Percentiles rank a stretch among this genome's conserved stretches.
These are phyloP conservation scores for Dendronephthya gigantea DNA, from an alignment of 64 coral and sea anemone genomes.

Conservation along the genomic window DNA sequence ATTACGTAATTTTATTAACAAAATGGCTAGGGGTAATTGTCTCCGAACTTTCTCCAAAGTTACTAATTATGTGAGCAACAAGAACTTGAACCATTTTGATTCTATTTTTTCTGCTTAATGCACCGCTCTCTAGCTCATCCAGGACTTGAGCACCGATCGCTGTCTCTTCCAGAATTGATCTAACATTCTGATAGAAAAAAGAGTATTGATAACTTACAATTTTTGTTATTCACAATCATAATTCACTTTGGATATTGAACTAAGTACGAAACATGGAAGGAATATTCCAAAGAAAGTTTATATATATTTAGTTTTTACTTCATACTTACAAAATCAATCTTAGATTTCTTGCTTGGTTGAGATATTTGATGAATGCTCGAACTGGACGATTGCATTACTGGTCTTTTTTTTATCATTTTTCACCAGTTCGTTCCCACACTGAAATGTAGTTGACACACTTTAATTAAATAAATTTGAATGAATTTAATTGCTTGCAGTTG, in stretches of 20 bases:
- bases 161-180: background rate
- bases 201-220: background rate
- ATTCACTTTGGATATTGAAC: too few species aligned
- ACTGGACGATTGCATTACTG: background rate
- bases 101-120: background rate
- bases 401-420: background rate
- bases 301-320: too few species aligned
- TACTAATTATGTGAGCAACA: background rate
- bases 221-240: background rate
- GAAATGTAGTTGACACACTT: too few species aligned
- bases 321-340: background rate
- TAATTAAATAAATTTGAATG: too few species aligned
- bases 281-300: too few species aligned
- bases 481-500: too few species aligned
- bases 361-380: background rate
- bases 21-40: too few species aligned
- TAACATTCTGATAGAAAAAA: background rate
- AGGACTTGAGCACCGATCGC: background rate
- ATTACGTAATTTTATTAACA: too few species aligned
- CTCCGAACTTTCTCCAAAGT: conserved; percentile 2
- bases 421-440: too few species aligned
- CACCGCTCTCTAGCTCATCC: background rate
- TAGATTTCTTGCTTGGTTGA: background rate
- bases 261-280: too few species aligned
- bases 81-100: background rate